Evolutionary conservation across 35 echinoderm and acorn worm genomes (phyloP), one percentile per base, ranked within the genome.

Genomic region (Nesometra sesokonis): DNA sequence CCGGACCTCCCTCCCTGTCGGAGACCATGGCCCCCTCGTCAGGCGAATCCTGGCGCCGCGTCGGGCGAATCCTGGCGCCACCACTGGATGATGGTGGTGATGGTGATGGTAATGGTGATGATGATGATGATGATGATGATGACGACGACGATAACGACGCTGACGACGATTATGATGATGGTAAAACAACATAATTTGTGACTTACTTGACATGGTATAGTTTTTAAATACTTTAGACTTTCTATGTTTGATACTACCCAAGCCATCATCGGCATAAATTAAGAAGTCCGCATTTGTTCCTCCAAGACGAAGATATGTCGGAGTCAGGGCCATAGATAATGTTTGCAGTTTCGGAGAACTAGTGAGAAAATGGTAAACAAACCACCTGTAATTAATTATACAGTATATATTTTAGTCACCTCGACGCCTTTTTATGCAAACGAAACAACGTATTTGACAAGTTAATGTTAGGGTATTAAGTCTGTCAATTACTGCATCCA

Each of bases 161-260:
- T 15, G 39, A 5, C 27, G 77, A 30, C 27, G 27, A 78, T 78
- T 5, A 78, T 30, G 77, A 78, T 78, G 27, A n/a, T n/a, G n/a
- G n/a, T n/a, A n/a, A n/a, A n/a, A n/a, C n/a, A n/a, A n/a, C n/a
- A n/a, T n/a, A n/a, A n/a, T n/a, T n/a, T n/a, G n/a, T n/a, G n/a
- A n/a, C 79, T n/a, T 83, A 83, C 81, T 35, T 11, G 81, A 30
- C 81, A 83, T 83, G 2, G 81, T 83, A 29, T 27, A 83, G 36
- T 83, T 83, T 34, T 11, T 38, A 31, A 83, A 83, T 4, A 32
- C 35, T 34, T 81, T 81, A 0, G 29, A 13, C 35, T 37, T 3
- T 83, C 17, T 30, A 9, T 7, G 32, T 35, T 34, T 32, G 27
- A 4, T 7, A 17, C 13, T 30, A 0, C 38, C 35, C 17, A 36